Conservation (phyloP, 2,888 invertebrate species). For the Eledone cirrhosa region DNA sequence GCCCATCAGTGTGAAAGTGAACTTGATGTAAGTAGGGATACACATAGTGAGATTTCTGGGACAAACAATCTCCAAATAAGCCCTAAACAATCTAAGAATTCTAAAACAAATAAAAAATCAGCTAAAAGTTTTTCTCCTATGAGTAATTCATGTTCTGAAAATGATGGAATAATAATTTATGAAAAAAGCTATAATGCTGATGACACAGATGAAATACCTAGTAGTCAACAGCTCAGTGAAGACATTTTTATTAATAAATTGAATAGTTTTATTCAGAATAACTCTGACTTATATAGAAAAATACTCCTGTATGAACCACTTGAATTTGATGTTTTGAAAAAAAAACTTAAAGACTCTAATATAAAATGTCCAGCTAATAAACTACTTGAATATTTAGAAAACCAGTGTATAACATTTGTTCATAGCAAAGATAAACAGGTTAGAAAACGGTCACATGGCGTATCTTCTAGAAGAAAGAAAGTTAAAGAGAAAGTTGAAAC, state of each 20-base stretch:
- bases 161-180: neutral
- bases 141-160: neutral
- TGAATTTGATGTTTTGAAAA: conserved; percentile 68
- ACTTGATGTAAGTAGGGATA: neutral
- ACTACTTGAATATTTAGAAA: conserved; percentile 70
- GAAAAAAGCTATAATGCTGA: neutral
- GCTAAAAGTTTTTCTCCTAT: too few relatives aligned
- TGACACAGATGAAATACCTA: neutral
- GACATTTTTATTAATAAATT: conserved; percentile 39
- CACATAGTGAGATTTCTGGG: neutral
- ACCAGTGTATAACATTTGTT: conserved; percentile 15
- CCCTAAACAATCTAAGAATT: neutral
- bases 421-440: neutral
- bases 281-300: conserved; percentile 67
- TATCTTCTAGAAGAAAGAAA: too few relatives aligned
- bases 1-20: conserved; percentile 68
- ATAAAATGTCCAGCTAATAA: conserved; percentile 67
- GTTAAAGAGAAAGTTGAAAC: too few relatives aligned
- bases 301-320: conserved; percentile 70
- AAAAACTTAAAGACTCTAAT: conserved; percentile 66
- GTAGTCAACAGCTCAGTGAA: neutral
- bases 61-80: too few relatives aligned
- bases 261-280: conserved; percentile 59
- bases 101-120: neutral
- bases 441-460: too few relatives aligned